Evolutionary conservation across 2,113 vertebrate species (phyloP).

Genomic region (Leptodactylus fuscus): DNA sequence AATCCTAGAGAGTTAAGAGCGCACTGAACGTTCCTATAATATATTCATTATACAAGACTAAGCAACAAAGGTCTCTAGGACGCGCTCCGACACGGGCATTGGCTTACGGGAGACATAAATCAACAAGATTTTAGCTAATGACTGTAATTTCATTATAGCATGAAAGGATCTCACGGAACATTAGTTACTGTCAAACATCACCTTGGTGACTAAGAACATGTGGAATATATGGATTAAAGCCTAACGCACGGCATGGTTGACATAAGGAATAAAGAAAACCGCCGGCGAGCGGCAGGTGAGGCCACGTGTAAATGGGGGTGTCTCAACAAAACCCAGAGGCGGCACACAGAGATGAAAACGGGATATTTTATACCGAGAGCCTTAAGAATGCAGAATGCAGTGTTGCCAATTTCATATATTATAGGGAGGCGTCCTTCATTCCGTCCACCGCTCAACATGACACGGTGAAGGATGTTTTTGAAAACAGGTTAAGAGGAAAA

Average conservation of each 20-base stretch:
- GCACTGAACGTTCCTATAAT: too few species aligned
- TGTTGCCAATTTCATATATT: too few species aligned
- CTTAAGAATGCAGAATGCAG: too few species aligned
- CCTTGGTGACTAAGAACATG: conserved; percentile 59
- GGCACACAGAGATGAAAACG: not conserved
- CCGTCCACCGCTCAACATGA: too few species aligned
- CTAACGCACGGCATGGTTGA: not conserved
- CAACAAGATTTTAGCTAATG: conserved; percentile 63
- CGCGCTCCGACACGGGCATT: conserved; percentile 64
- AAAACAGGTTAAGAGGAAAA: too few species aligned
- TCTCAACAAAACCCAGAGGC: not conserved
- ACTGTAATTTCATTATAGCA: conserved; percentile 66
- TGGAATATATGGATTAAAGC: conserved; percentile 46
- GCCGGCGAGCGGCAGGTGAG: not conserved
- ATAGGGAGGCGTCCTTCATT: too few species aligned
- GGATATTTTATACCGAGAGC: not conserved
- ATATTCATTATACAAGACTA: not conserved
- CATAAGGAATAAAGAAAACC: not conserved
- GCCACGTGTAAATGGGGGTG: not conserved
- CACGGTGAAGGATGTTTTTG: too few species aligned
- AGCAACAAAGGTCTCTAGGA: not conserved
- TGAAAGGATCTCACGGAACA: conserved; percentile 65
- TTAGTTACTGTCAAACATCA: conserved; percentile 66
- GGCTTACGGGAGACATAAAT: conserved; percentile 58
- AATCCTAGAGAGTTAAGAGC: too few species aligned